Evolutionary conservation across 2,113 vertebrate genomes (phyloP).

Genomic region (Ammodytes marinus): DNA sequence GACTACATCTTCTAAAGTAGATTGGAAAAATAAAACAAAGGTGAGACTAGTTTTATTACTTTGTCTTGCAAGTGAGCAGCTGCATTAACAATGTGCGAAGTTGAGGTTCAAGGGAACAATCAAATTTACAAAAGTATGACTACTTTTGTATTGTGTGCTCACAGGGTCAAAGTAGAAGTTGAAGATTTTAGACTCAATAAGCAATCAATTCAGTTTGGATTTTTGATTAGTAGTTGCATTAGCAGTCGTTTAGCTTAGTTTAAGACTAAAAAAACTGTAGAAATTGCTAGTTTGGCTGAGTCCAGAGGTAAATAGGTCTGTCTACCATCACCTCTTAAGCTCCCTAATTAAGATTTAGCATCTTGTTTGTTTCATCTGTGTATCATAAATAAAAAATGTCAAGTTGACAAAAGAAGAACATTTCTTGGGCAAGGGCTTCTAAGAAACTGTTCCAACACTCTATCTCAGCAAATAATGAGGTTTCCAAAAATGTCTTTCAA

Average conservation of each 20-base stretch:
- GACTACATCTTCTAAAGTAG: not conserved
- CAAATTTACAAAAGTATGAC: not conserved
- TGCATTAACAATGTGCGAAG: too few relatives aligned
- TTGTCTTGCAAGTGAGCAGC: not conserved
- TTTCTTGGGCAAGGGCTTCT: not conserved
- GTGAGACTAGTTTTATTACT: not conserved
- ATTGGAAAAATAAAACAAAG: not conserved
- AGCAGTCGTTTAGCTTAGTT: too few relatives aligned
- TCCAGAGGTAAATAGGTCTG: too few relatives aligned
- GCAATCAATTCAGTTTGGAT: not conserved
- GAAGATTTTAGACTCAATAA: not conserved
- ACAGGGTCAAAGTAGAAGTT: not conserved
- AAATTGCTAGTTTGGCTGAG: too few relatives aligned
- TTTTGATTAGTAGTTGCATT: too few relatives aligned
- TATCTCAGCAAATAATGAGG: not conserved
- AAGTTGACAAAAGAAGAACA: too few relatives aligned
- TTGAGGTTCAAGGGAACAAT: not conserved
- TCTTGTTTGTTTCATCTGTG: not conserved
- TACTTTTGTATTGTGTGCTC: not conserved
- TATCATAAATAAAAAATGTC: not conserved
- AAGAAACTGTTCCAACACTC: not conserved
- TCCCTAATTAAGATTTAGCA: not conserved
- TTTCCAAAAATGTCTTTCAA: not conserved
- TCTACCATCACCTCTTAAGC: too few relatives aligned
- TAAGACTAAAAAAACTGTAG: too few relatives aligned